Evolutionary conservation across 92 coral and sea anemone genomes (phyloP).

Genomic region (Zoanthus sociatus): DNA sequence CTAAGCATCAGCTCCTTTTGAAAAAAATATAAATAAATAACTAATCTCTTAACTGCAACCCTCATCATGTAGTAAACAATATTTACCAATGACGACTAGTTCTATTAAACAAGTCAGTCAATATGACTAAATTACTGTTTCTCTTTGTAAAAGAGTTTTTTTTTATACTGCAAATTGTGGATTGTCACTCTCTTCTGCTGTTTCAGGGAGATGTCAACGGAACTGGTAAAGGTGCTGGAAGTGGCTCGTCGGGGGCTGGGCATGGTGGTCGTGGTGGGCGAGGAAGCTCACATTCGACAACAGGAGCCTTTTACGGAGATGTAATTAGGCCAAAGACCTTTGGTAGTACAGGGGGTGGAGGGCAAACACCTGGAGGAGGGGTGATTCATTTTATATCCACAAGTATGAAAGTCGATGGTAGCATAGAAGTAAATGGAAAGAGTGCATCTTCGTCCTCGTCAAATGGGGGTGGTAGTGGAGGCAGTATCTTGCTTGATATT

Average conservation of each 20-base stretch:
- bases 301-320: slow-evolving; percentile 75
- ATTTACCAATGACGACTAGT: too few species aligned
- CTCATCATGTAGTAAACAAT: too few species aligned
- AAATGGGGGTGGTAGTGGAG: slow-evolving; percentile 81
- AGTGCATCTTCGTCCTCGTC: slow-evolving; percentile 34
- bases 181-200: not conserved
- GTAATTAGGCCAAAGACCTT: slow-evolving; percentile 56
- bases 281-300: slow-evolving; percentile 44
- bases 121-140: not conserved
- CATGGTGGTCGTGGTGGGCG: slow-evolving; percentile 83
- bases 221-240: slow-evolving; percentile 61
- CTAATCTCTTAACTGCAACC: too few species aligned
- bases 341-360: slow-evolving; percentile 78
- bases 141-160: too few species aligned
- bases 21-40: too few species aligned
- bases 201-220: slow-evolving; percentile 61
- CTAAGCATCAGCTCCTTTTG: too few species aligned
- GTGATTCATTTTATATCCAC: slow-evolving; percentile 55
- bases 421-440: slow-evolving; percentile 49
- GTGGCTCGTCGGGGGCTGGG: slow-evolving; percentile 80
- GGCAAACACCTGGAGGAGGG: slow-evolving; percentile 67
- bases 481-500: slow-evolving; percentile 65
- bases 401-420: slow-evolving; percentile 62
- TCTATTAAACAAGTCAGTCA: too few species aligned
- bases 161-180: not conserved